A percentile compares a stretch with the other conserved stretches of the same genome.
Conservation (phyloP, 2,797 vertebrate genomes). For the Thunnus albacares region DNA sequence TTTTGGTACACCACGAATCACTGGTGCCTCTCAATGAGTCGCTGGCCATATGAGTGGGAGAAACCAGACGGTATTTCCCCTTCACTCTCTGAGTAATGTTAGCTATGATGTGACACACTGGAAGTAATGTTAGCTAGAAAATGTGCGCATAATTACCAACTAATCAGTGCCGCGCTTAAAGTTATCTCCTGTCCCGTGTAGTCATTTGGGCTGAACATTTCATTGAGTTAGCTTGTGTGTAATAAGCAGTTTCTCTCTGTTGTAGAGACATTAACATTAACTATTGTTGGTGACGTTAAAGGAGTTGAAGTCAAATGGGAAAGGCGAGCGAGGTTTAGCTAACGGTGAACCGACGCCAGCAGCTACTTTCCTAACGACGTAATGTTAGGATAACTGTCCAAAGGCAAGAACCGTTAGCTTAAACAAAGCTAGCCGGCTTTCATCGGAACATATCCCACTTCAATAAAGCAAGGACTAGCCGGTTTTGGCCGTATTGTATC, state of each 20-base stretch:
- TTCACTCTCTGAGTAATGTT: slow-evolving; percentile 18
- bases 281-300: slow-evolving; percentile 12
- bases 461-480: slow-evolving; percentile 8
- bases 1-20: slow-evolving; percentile 36
- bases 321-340: slow-evolving; percentile 24
- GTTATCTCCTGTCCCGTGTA: slow-evolving; percentile 24
- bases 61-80: slow-evolving; percentile 41
- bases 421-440: slow-evolving; percentile 26
- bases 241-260: neutral
- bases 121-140: slow-evolving; percentile 27
- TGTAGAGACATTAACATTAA: slow-evolving; percentile 10
- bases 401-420: slow-evolving; percentile 39
- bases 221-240: slow-evolving; percentile 29
- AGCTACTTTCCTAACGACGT: slow-evolving; percentile 21
- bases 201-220: neutral
- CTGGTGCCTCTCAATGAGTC: slow-evolving; percentile 34
- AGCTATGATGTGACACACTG: slow-evolving; percentile 43
- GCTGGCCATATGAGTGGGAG: slow-evolving; percentile 25
- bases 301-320: slow-evolving; percentile 33
- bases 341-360: slow-evolving; percentile 15
- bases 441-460: slow-evolving; percentile 1
- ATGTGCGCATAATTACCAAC: slow-evolving; percentile 1
- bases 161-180: slow-evolving; percentile 19
- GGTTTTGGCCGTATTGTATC: slow-evolving; percentile 10
- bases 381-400: neutral